Evolutionary conservation across 1,140 invertebrate species (phyloP), one percentile per base, ranked within the genome.

Genomic region (Andricus grossulariae): DNA sequence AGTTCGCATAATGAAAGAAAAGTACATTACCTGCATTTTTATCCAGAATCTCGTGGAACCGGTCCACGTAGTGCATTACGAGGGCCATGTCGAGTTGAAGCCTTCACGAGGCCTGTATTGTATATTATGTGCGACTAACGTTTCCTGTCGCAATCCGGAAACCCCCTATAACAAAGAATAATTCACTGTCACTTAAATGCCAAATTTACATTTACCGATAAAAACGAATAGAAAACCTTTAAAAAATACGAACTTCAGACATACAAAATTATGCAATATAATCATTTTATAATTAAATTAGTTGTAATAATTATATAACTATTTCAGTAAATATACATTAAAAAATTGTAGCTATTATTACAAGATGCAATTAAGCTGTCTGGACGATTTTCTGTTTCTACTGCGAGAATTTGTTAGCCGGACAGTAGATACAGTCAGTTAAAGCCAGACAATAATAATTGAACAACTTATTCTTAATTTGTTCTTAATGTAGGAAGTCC

Each of bases 61-160:
- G 92, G 85, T 94, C 93, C 87, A 94, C 92, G 83, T 93, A 94
- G 82, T 93, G 92, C 92, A 94, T 93, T 90, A 94, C 90, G 89
- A 94, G 92, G 88, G 93, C 93, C 93, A 94, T 94, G 86, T 87
- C 88, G 82, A 78, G 78, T 71, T 82, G 79, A 82, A 87, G 81
- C 74, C 78, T 70, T 79, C 73, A 72, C 75, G 50, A 76, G 75
- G 74, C 80, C 80, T 81, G 78, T 79, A 78, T 80, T 80, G 75
- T 81, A 74, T 81, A 83, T 81, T 80, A 79, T 82, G 77, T 55
- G 75, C 77, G 75, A 83, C 74, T 77, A 74, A 72, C 76, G 76
- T 78, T 80, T 77, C 79, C 80, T 71, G 55, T 70, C 19, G 71
- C 73, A 73, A 83, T 81, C 80, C 83, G 85, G 84, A 83, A 84